phyloP scores from a whole-genome alignment of 2,888 invertebrate species.

The Diabrotica balteata region DNA sequence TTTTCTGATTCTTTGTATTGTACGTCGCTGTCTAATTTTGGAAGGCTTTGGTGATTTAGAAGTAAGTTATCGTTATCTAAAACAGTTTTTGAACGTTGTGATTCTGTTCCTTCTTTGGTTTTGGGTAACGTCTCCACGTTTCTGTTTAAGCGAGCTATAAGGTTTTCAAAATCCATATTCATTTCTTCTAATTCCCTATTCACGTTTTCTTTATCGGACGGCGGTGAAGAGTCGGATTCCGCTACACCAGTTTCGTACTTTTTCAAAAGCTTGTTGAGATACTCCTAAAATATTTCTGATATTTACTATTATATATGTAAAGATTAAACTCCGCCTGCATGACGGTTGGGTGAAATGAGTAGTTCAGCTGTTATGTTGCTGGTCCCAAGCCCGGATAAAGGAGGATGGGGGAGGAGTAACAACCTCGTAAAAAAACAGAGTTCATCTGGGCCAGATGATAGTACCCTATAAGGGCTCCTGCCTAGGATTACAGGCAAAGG shows the following conservation, averaged over 20 bases:
- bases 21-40: constrained; percentile 27
- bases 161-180: constrained; percentile 28
- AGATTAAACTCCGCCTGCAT: no score
- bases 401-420: no score
- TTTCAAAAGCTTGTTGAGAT: constrained; percentile 37
- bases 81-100: constrained; percentile 10
- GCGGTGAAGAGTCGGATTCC: neutral
- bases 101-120: constrained; percentile 4
- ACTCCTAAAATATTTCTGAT: constrained; percentile 32
- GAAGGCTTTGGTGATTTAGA: constrained; percentile 26
- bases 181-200: constrained; percentile 27
- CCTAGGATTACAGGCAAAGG: no score
- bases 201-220: neutral
- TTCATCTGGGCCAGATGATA: no score
- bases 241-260: constrained; percentile 11
- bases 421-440: no score
- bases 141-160: constrained; percentile 18
- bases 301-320: no score
- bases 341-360: no score
- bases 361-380: no score
- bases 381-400: no score
- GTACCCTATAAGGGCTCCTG: no score
- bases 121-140: constrained; percentile 25
- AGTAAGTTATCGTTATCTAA: constrained; percentile 18
- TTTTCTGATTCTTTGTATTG: constrained; percentile 12